Evolutionary conservation across 2,797 vertebrate genomes (phyloP).

Genomic region (Tragopan temminckii): DNA sequence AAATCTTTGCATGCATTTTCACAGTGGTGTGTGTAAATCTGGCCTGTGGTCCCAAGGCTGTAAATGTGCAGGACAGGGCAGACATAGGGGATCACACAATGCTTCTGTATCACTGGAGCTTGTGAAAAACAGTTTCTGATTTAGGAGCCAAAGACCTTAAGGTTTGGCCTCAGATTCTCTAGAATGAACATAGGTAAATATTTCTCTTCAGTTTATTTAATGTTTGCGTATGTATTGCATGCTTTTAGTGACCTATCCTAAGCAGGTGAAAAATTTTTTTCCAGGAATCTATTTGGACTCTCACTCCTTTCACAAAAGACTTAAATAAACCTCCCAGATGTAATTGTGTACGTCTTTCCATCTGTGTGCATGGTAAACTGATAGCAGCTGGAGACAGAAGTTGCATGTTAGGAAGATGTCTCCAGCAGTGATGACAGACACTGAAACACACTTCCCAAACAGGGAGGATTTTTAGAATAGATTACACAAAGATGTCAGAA

Average conservation of each 20-base stretch:
- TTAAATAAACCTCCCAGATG: background rate
- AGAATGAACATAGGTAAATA: fast-evolving
- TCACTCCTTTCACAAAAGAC: background rate
- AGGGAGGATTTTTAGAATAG: background rate
- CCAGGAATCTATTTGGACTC: background rate
- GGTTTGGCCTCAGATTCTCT: background rate
- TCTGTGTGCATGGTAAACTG: background rate
- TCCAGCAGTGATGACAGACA: background rate
- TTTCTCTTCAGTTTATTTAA: background rate
- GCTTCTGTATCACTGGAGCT: background rate
- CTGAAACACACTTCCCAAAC: background rate
- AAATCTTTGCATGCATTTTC: background rate
- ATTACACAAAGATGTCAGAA: background rate
- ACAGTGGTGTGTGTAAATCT: background rate
- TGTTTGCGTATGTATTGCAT: background rate
- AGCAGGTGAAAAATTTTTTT: background rate
- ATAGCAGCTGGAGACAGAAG: background rate
- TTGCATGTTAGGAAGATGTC: background rate
- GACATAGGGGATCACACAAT: too few relatives aligned
- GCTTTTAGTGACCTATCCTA: background rate
- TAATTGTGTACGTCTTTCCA: background rate
- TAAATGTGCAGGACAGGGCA: background rate
- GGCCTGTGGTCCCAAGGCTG: background rate
- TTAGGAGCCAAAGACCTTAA: background rate
- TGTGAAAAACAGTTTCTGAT: background rate